Percentiles rank a stretch among this genome's conserved stretches.
Evolutionary conservation across 2,888 invertebrate species (phyloP).

Genomic region (Ectropis crepuscularia): DNA sequence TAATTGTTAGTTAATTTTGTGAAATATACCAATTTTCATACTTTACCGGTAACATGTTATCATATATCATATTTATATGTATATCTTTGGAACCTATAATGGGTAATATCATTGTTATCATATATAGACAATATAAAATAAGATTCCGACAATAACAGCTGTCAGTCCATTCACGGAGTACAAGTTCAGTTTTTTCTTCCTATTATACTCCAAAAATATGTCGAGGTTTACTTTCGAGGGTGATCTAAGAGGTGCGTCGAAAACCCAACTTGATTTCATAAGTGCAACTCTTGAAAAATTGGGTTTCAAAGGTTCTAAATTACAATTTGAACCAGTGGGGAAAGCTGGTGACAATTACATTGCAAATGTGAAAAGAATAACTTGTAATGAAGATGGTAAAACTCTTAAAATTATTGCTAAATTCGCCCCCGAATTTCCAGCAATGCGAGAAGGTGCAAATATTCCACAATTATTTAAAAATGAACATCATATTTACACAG

Average conservation of each 20-base stretch:
- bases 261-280: conserved; percentile 29
- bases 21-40: too few species aligned
- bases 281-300: conserved; percentile 16
- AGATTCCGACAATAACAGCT: too few species aligned
- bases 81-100: too few species aligned
- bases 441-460: background rate
- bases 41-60: too few species aligned
- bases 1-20: too few species aligned
- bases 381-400: conserved; percentile 31
- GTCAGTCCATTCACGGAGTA: too few species aligned
- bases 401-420: conserved; percentile 57
- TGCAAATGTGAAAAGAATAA: conserved; percentile 37
- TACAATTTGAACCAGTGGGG: conserved; percentile 35
- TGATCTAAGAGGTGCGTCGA: background rate
- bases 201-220: background rate
- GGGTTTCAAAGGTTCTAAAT: conserved; percentile 11
- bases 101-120: too few species aligned
- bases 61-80: too few species aligned
- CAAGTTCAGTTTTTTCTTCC: too few species aligned
- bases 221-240: conserved; percentile 3
- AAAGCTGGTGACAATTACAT: conserved; percentile 38
- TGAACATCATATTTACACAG: conserved; percentile 1
- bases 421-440: conserved; percentile 46
- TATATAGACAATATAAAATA: too few species aligned
- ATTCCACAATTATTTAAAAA: background rate